Evolutionary conservation across 2,797 vertebrate species (phyloP).

Genomic region (Girardinus metallicus): DNA sequence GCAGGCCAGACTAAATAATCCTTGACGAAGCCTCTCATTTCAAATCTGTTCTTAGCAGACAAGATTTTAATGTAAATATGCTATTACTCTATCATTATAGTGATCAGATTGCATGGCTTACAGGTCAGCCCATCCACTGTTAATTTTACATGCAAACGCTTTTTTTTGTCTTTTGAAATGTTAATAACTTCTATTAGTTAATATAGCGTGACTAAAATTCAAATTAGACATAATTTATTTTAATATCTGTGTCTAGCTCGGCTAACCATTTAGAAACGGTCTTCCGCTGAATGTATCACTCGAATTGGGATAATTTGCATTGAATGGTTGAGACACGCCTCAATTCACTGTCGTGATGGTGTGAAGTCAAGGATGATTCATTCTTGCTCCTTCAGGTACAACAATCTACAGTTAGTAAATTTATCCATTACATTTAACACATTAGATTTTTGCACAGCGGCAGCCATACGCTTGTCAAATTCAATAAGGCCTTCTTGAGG

Average conservation of each 20-base stretch:
- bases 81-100: constrained; percentile 99
- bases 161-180: constrained; percentile 98
- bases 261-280: constrained; percentile 99
- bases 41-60: constrained; percentile 99
- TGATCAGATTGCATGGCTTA: constrained; percentile 97
- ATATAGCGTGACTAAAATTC: constrained; percentile 99
- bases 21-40: constrained; percentile 98
- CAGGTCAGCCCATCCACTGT: constrained; percentile 99
- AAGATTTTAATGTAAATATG: constrained; percentile 99
- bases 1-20: constrained; percentile 99
- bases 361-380: constrained; percentile 89
- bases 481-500: constrained; percentile 3
- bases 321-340: constrained; percentile 89
- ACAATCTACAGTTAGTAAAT: constrained; percentile 73
- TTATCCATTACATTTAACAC: constrained; percentile 66
- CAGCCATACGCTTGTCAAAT: constrained; percentile 27
- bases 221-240: constrained; percentile 99
- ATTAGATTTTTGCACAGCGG: constrained; percentile 20
- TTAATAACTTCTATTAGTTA: constrained; percentile 99
- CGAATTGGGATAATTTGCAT: constrained; percentile 98
- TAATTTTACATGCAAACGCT: constrained; percentile 99
- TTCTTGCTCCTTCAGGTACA: constrained; percentile 74
- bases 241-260: constrained; percentile 99
- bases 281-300: constrained; percentile 97
- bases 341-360: constrained; percentile 88